Base-by-base conservation (phyloP, 2,888 invertebrate genomes). In the Germaria angustata region DNA sequence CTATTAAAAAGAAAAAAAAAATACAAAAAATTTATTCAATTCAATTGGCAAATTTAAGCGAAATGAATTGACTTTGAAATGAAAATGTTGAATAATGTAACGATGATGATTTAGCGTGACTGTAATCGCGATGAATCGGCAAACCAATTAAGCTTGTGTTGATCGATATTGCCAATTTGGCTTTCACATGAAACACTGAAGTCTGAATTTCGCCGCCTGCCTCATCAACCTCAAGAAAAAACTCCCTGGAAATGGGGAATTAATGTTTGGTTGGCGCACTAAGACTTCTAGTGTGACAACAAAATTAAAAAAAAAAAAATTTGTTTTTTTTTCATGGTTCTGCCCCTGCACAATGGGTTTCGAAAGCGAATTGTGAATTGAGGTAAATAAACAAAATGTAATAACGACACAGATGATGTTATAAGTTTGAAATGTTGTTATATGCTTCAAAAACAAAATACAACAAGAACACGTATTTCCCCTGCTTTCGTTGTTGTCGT, bases 401-500 rank as follows among this genome's bases (percentile, higher is more conserved):
- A 77, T 53, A 72, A 79, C 61, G 61, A 44, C 53, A 51, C 71
- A 77, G 72, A 34, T 39, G 59, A 61, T 77, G 72, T 68, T 78
- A 61, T 77, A 51, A 81, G 63, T 78, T 81, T 68, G 15, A 78
- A 81, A 78, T 81, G 77, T 78, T 73, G 77, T 81, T 78, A 78
- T 81, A 81, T 81, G 73, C 68, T 41, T 77, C 32, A 49, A 32
- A 77, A 63, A 76, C 51, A n/a, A 65, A 57, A n/a, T 69, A 63
- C 69, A 69, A 53, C 41, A 59, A 53, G 15, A 72, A 59, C 2
- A 55, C 34, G 34, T 17, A 15, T 28, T 17, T 24, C 24, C 49
- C n/a, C 32, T 8, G 9, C 41, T 75, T 36, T 34, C 49, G 63
- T 49, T 59, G 41, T 39, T 41, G 41, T 41, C 41, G 22, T 32